Percentiles rank a stretch among this genome's conserved stretches.
These are phyloP conservation scores for Python bivittatus DNA, from an alignment of 2,113 vertebrate genomes.

Conservation along the genomic window DNA sequence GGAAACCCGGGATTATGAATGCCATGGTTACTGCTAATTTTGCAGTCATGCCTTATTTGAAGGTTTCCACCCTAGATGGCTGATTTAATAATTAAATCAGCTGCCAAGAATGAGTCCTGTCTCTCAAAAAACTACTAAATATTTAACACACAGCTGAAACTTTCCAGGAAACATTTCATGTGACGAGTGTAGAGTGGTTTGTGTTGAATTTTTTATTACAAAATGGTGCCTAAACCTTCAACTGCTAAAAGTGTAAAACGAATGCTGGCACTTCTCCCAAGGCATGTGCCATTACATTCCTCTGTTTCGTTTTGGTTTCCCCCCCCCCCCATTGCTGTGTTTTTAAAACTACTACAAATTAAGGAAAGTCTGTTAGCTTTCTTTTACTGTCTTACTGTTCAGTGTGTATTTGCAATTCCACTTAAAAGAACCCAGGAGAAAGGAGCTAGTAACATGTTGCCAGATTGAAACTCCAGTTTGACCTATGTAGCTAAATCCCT, in stretches of 20 bases:
- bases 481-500: slow-evolving; percentile 33
- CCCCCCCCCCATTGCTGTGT: not conserved
- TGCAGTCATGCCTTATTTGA: not conserved
- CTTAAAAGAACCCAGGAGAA: not conserved
- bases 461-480: slow-evolving; percentile 1
- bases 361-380: not conserved
- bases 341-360: slow-evolving; percentile 9
- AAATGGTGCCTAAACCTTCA: slow-evolving; percentile 23
- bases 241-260: slow-evolving; percentile 13
- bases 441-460: not conserved
- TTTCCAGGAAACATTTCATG: slow-evolving; percentile 44
- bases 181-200: slow-evolving; percentile 34
- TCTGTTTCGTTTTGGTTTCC: not conserved
- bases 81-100: slow-evolving; percentile 5
- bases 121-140: slow-evolving; percentile 36
- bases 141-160: slow-evolving; percentile 40
- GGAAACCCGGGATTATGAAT: not conserved
- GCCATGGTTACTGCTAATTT: not conserved
- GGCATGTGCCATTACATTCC: not conserved
- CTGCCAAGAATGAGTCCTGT: slow-evolving; percentile 31
- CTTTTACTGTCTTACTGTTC: not conserved
- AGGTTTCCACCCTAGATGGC: not conserved
- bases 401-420: not conserved
- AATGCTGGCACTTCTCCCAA: not conserved
- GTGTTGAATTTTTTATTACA: slow-evolving; percentile 46